These are phyloP conservation scores for Podiceps cristatus DNA, from an alignment of 2,113 vertebrate genomes.

Conservation along the genomic window DNA sequence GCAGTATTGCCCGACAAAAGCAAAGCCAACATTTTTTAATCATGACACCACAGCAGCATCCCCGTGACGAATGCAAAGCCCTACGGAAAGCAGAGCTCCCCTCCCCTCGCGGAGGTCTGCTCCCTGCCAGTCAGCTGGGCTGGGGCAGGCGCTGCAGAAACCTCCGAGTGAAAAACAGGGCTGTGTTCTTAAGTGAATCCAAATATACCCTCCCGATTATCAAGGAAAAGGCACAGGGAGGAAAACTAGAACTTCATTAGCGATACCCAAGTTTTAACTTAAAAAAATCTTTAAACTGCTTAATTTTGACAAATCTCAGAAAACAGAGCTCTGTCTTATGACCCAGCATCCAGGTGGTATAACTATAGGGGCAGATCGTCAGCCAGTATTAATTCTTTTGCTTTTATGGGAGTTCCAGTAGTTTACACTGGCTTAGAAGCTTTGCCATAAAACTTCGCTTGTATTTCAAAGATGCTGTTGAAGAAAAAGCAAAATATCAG, in stretches of 20 bases:
- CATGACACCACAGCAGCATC: conserved; percentile 10
- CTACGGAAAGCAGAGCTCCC: not conserved
- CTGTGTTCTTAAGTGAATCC: not conserved
- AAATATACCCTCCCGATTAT: not conserved
- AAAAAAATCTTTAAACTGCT: not conserved
- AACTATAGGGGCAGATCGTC: not conserved
- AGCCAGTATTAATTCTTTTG: not conserved
- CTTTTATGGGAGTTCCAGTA: not conserved
- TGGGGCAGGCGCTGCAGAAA: not conserved
- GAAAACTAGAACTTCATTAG: not conserved
- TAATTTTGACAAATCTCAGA: not conserved
- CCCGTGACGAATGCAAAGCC: not conserved
- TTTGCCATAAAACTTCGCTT: not conserved
- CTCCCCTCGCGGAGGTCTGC: not conserved
- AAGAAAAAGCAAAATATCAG: not conserved
- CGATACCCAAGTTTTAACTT: not conserved
- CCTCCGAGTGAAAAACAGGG: not conserved
- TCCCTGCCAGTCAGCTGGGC: not conserved
- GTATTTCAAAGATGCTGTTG: not conserved
- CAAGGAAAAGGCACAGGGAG: not conserved
- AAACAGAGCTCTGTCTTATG: not conserved
- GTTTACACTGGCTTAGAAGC: not conserved
- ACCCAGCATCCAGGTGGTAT: not conserved
- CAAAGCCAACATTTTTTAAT: conserved; percentile 60
- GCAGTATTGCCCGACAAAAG: conserved; percentile 17